phyloP scores from a whole-genome alignment of 2,888 invertebrate genomes.

The Aproaerema taeniolella region DNA sequence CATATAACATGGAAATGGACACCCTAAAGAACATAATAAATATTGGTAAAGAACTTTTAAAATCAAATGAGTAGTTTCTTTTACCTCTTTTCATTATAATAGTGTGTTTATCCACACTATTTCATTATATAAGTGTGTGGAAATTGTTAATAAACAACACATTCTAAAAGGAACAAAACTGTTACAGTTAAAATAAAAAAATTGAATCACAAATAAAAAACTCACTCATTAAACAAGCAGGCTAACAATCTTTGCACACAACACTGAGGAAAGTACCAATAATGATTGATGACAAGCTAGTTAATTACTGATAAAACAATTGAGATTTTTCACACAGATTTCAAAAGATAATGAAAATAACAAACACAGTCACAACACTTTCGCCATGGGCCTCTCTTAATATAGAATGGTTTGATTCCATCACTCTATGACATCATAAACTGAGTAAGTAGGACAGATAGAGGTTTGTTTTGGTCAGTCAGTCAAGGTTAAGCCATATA shows the following conservation, averaged over 20 bases:
- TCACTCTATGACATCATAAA: slow-evolving; percentile 37
- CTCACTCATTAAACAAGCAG: background rate
- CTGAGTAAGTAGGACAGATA: slow-evolving; percentile 25
- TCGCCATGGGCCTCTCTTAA: background rate
- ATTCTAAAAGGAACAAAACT: background rate
- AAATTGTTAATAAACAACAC: background rate
- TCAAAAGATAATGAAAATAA: background rate
- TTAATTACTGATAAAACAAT: no score
- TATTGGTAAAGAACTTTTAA: no score
- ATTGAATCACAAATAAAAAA: background rate
- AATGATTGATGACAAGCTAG: no score
- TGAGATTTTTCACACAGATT: no score
- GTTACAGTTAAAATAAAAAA: background rate
- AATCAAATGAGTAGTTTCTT: no score
- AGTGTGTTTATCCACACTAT: no score
- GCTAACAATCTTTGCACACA: no score
- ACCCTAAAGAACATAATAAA: no score
- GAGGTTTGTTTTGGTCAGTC: slow-evolving; percentile 24
- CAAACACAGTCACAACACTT: background rate
- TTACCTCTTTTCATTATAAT: no score
- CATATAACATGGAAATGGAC: no score
- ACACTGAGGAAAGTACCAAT: no score
- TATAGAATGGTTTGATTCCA: slow-evolving; percentile 8
- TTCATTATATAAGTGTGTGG: no score
- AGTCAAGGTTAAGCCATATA: slow-evolving; percentile 34